Percentiles rank a stretch among this genome's conserved stretches.
phyloP scores from a whole-genome alignment of 2,888 invertebrate genomes.

The Exephanes ischioxanthus region DNA sequence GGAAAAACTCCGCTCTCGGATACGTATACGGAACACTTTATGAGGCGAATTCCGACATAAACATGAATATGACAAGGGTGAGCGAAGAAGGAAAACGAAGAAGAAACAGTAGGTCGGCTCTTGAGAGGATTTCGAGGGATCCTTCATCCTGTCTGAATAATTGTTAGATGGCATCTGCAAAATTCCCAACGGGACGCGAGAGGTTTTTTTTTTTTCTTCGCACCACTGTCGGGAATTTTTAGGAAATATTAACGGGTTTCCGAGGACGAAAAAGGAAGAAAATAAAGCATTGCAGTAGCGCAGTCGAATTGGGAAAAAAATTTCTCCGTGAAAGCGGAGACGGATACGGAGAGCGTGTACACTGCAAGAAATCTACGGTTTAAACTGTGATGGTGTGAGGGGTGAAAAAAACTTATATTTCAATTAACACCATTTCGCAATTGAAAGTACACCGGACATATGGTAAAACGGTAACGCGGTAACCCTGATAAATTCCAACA shows the following conservation, averaged over 20 bases:
- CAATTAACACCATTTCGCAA: no score
- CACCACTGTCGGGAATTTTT: background rate
- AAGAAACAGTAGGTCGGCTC: background rate
- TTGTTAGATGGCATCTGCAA: conserved; percentile 7
- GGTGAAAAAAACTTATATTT: no score
- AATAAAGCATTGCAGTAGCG: background rate
- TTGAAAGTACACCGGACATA: no score
- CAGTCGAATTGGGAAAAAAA: background rate
- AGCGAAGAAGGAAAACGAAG: background rate
- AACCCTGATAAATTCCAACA: no score
- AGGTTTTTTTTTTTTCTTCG: conserved; percentile 5
- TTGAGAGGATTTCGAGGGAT: background rate
- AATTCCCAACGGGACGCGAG: background rate
- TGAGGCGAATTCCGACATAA: background rate
- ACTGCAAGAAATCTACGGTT: no score
- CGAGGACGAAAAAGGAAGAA: background rate
- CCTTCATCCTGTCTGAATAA: background rate
- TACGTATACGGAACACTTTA: background rate
- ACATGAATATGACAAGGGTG: background rate
- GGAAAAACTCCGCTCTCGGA: background rate
- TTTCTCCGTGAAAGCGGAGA: background rate
- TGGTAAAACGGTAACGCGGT: no score
- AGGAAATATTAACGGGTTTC: conserved; percentile 21
- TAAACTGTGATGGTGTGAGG: no score
- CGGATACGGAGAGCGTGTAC: no score